Evolutionary conservation across 2,797 vertebrate genomes (phyloP).

Genomic region (Danio albolineatus): DNA sequence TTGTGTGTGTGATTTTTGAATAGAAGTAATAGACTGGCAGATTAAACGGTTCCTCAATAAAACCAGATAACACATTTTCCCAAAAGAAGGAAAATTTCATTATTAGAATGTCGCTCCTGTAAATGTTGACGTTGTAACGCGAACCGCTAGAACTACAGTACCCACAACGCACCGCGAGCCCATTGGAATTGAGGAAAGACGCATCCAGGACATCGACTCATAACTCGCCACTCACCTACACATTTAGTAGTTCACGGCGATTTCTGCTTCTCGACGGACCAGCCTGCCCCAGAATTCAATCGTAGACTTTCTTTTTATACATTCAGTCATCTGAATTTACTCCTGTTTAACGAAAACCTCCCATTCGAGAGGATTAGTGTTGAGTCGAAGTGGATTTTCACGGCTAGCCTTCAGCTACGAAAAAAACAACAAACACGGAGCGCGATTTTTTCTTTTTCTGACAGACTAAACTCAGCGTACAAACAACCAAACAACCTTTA

Average conservation of each 20-base stretch:
- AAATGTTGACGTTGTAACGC: background rate
- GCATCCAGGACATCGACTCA: constrained; percentile 51
- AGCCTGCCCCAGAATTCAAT: constrained; percentile 14
- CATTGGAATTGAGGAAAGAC: constrained; percentile 62
- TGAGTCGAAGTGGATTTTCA: constrained; percentile 28
- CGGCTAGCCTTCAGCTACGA: constrained; percentile 33
- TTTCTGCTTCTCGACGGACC: constrained; percentile 14
- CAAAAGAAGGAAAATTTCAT: too few relatives aligned
- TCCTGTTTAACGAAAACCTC: background rate
- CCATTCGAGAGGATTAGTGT: constrained; percentile 18
- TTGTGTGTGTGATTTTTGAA: too few relatives aligned
- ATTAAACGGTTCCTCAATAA: too few relatives aligned
- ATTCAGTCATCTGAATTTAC: background rate
- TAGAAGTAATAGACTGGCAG: too few relatives aligned
- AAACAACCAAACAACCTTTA: background rate
- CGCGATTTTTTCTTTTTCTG: constrained; percentile 11
- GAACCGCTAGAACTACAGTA: constrained; percentile 69
- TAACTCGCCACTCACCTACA: constrained; percentile 69
- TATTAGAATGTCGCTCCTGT: background rate
- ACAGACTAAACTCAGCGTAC: constrained; percentile 23
- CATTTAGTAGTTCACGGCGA: constrained; percentile 32
- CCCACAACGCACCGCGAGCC: constrained; percentile 67
- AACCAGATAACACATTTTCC: too few relatives aligned
- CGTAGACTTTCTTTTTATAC: constrained; percentile 10
- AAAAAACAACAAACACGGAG: constrained; percentile 26